These are phyloP conservation scores for Macrocentrus cingulum DNA, from an alignment of 1,140 invertebrate species.

Conservation along the genomic window DNA sequence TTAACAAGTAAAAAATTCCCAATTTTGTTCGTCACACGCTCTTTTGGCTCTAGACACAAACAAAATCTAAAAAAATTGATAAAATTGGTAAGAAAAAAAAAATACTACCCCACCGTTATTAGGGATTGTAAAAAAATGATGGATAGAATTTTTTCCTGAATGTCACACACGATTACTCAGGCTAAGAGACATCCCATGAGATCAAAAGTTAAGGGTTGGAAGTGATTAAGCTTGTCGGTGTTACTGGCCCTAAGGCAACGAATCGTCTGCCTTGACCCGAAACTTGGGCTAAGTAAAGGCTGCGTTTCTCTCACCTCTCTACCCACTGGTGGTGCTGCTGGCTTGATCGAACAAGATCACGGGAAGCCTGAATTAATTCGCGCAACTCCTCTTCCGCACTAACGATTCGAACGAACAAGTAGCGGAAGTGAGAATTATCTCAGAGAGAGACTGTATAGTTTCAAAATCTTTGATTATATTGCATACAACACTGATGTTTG, in stretches of 20 bases:
- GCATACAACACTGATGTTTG: too few species aligned
- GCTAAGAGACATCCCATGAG: background rate
- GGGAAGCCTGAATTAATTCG: conserved; percentile 4
- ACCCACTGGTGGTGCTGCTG: background rate
- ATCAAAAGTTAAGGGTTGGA: background rate
- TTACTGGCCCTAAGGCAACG: background rate
- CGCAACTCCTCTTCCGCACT: conserved; percentile 1
- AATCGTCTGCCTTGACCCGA: background rate
- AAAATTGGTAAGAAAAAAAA: too few species aligned
- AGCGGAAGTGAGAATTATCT: background rate
- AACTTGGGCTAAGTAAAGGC: background rate
- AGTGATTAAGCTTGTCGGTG: background rate
- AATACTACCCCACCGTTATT: too few species aligned
- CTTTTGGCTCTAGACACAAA: too few species aligned
- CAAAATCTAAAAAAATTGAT: too few species aligned
- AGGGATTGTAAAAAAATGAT: too few species aligned
- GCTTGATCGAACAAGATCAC: conserved; percentile 3
- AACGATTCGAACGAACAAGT: background rate
- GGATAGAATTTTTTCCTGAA: too few species aligned
- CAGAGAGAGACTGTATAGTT: too few species aligned
- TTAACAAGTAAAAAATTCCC: too few species aligned
- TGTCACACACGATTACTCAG: background rate
- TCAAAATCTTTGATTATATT: too few species aligned
- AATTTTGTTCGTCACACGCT: too few species aligned
- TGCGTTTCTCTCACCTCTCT: background rate